These are phyloP conservation scores for Ceyx melanurus DNA, from an alignment of 2,113 vertebrate genomes.

Conservation along the genomic window DNA sequence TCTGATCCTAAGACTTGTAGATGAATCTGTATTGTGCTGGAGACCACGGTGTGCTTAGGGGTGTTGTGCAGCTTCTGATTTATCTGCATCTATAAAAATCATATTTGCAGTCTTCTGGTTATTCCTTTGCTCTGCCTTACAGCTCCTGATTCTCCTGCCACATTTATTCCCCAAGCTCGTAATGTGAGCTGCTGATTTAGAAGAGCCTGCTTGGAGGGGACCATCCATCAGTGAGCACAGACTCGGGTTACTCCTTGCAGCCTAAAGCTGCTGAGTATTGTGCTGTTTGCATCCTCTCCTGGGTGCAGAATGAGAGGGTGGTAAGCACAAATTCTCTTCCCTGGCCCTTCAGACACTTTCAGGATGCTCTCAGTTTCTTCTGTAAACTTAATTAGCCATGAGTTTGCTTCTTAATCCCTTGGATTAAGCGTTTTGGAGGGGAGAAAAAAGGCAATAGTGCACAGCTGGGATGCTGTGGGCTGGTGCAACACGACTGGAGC, in stretches of 20 bases:
- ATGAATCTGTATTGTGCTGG: not conserved
- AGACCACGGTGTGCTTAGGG: not conserved
- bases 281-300: not conserved
- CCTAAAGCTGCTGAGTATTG: not conserved
- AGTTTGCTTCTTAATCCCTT: not conserved
- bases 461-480: not conserved
- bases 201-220: not conserved
- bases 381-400: not conserved
- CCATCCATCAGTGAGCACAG: not conserved
- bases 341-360: not conserved
- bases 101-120: not conserved
- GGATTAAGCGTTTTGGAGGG: not conserved
- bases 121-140: not conserved
- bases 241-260: not conserved
- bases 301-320: not conserved
- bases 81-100: not conserved
- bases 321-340: not conserved
- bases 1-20: not conserved
- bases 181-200: not conserved
- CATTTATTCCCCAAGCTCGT: not conserved
- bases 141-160: not conserved
- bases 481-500: not conserved
- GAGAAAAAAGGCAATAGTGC: not conserved
- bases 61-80: not conserved
- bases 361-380: not conserved